These are phyloP conservation scores for Rhinogobius similis DNA, from an alignment of 2,113 vertebrate genomes.

Conservation along the genomic window DNA sequence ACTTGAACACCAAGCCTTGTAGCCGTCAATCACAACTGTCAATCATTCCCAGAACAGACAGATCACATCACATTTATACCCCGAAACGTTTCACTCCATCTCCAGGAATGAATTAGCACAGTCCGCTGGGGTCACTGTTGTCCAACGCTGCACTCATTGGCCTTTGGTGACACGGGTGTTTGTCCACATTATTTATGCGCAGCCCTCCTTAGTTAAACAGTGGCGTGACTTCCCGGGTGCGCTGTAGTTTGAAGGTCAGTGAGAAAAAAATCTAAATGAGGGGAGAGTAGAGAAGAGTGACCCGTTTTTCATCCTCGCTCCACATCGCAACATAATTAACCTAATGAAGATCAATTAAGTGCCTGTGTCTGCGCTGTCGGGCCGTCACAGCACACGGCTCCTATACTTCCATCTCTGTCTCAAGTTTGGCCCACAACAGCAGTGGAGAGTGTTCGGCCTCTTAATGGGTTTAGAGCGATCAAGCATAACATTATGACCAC, in stretches of 20 bases:
- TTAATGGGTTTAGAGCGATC: not conserved
- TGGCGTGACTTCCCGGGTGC: constrained; percentile 18
- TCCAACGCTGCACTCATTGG: not conserved
- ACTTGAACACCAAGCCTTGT: not conserved
- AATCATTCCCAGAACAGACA: not conserved
- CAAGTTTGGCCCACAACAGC: constrained; percentile 1
- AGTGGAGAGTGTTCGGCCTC: not conserved
- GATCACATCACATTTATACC: not conserved
- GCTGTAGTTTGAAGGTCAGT: constrained; percentile 63
- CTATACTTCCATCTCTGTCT: constrained; percentile 17
- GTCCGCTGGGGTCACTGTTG: not conserved
- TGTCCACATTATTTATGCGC: constrained; percentile 19
- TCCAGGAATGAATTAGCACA: not conserved
- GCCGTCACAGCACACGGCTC: constrained; percentile 40
- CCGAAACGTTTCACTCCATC: too few relatives aligned
- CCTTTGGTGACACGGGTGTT: constrained; percentile 11
- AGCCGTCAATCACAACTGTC: not conserved
- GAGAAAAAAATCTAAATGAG: constrained; percentile 25
- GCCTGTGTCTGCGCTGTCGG: constrained; percentile 43
- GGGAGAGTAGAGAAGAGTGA: constrained; percentile 20
- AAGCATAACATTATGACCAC: not conserved
- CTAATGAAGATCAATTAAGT: constrained; percentile 79
- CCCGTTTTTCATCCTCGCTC: constrained; percentile 55
- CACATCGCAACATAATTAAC: constrained; percentile 71
- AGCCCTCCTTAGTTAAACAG: constrained; percentile 1